Percentiles rank a stretch among this genome's conserved stretches.
These are phyloP conservation scores for Calameuta filiformis DNA, from an alignment of 2,888 invertebrate genomes.

Conservation along the genomic window DNA sequence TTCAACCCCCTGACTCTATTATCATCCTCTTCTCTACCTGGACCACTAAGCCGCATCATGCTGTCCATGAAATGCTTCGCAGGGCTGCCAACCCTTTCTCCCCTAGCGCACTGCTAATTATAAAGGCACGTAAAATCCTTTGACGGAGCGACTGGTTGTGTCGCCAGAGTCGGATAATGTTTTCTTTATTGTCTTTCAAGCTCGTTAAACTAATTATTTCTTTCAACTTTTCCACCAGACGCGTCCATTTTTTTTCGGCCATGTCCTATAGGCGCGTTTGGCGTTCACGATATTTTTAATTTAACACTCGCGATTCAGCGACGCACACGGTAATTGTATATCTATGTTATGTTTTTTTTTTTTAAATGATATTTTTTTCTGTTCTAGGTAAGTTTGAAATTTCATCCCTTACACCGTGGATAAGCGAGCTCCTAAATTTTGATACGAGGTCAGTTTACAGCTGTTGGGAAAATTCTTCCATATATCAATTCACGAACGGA, in stretches of 20 bases:
- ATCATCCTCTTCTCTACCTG: background rate
- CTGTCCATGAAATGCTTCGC: background rate
- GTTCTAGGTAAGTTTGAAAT: background rate
- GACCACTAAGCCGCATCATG: background rate
- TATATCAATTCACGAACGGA: no score
- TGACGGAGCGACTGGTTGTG: background rate
- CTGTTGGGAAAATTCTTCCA: no score
- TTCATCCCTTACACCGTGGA: background rate
- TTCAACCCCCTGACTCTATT: background rate
- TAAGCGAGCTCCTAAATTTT: no score
- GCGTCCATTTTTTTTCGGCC: background rate
- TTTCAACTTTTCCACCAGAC: background rate
- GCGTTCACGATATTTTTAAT: background rate
- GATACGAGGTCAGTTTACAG: no score
- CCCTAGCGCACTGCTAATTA: background rate
- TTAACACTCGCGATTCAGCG: background rate
- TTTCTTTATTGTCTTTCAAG: background rate
- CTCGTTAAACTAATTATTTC: background rate
- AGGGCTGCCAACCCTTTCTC: background rate
- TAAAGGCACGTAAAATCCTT: background rate
- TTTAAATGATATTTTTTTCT: background rate
- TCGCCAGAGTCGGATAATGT: background rate
- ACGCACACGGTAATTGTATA: no score
- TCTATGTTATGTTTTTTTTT: background rate
- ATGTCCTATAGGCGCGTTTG: background rate